Conservation (phyloP, 2,888 invertebrate genomes). For the Drosophila emarginata region DNA sequence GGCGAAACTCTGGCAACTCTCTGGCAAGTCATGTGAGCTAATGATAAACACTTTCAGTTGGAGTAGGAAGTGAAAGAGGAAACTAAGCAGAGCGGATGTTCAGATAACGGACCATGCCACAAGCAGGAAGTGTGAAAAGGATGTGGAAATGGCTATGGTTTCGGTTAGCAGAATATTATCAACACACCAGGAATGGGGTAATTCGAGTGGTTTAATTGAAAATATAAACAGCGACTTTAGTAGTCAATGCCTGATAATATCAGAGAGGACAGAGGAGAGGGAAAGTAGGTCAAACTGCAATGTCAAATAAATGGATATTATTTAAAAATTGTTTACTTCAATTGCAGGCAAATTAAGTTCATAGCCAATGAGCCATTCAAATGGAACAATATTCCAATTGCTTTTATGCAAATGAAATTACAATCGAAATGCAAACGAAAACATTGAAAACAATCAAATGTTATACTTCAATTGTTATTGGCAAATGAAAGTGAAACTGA, state of each 20-base stretch:
- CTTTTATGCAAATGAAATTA: constrained; percentile 16
- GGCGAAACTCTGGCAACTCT: constrained; percentile 4
- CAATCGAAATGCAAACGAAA: background rate
- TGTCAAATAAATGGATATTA: background rate
- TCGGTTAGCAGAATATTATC: background rate
- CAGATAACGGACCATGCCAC: constrained; percentile 22
- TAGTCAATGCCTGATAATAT: too few relatives aligned
- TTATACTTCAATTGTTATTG: constrained; percentile 13
- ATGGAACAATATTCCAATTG: constrained; percentile 22
- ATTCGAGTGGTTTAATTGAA: constrained; percentile 21
- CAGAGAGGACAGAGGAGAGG: background rate
- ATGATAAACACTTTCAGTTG: constrained; percentile 40
- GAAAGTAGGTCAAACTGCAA: constrained; percentile 1
- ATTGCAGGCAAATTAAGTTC: constrained; percentile 2
- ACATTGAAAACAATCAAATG: constrained; percentile 16
- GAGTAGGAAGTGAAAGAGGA: constrained; percentile 16
- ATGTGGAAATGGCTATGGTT: constrained; percentile 1
- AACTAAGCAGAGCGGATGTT: constrained; percentile 31
- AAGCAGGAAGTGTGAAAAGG: constrained; percentile 20
- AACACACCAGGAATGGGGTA: background rate
- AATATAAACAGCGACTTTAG: constrained; percentile 7
- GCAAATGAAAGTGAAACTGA: constrained; percentile 9
- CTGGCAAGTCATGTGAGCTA: constrained; percentile 44
- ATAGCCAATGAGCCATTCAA: constrained; percentile 28
- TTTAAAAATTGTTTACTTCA: constrained; percentile 5